Base-by-base conservation (phyloP, 2,113 vertebrate genomes). In the Pachypanchax playfairii region DNA sequence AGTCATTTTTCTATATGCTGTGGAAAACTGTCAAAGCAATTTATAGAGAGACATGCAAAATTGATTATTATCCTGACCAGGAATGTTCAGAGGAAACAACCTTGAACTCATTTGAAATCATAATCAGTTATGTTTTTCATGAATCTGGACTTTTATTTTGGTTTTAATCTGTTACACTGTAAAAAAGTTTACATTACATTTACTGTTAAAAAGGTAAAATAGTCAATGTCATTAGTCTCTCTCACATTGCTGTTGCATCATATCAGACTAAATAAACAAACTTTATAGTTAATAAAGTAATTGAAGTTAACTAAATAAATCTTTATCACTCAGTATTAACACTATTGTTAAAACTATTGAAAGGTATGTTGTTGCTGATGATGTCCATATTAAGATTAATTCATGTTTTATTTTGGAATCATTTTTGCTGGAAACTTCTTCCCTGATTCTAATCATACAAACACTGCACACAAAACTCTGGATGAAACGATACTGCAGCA, bases 1-100 rank as follows among this genome's bases (percentile, higher is more conserved):
- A 84, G 82, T 70, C 85, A 77, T 76, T 77, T 75, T 46, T 29
- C 65, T 78, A 76, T 70, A 79, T 69, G 75, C 66, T 68, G 58
- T 58, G 59, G 64, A 29, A 57, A 55, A 48, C 60, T 73, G 82
- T 73, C 73, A 78, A 52, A 29, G 54, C 11, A 5, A 24, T 66
- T 87, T 59, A 77, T 55, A 51, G 46, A 54, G 43, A 53, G 28
- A 46, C 25, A 56, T 64, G 71, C 43, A 79, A 82, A 63, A 70
- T 46, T 49, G 61, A 67, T 76, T 81, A 70, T 82, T 58, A 65
- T 53, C 22, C 51, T 58, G 76, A 76, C 59, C 26, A 56, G 52
- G 44, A 55, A 58, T 48, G 57, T 65, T 74, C 70, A 18, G 54
- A 68, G 51, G 67, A 82, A 77, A 64, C 25, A 77, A 85, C 64